Base-by-base conservation (phyloP, 2,113 vertebrate genomes). In the Saccopteryx bilineata region DNA sequence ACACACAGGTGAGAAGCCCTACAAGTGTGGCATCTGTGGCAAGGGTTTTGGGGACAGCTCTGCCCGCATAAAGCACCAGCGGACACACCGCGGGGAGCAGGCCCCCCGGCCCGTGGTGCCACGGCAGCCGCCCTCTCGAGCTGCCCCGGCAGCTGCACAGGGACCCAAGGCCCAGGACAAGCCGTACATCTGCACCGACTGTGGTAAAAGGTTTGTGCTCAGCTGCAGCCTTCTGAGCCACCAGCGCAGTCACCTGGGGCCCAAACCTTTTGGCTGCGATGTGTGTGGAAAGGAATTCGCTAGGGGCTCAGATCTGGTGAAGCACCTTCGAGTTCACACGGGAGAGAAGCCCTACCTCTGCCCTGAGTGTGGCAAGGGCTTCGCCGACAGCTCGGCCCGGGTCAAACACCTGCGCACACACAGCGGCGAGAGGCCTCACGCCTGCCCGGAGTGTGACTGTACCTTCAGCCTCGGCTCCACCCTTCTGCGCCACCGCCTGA, bases 331-430 rank as follows among this genome's bases (percentile, higher is more conserved):
- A 15, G 97, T 97, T 2, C 97, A 98, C 87, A 98, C 97, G 0
- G 97, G 97, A 1, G 97, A 98, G 94, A 98, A 98, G 74, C 97
- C 97, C 83, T 98, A 98, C 83, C 94, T 98, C 4, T 98, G 97
- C 71, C 97, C 97, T 0, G 97, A 98, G 91, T 98, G 97, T 54
- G 97, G 97, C 89, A 98, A 98, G 98, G 98, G 98, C 71, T 99
- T 99, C 3, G 99, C 99, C 6, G 99, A 99, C 95, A 98, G 98
- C 74, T 99, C 98, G 5, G 99, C 99, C 96, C 97, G 99, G 11
- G 98, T 98, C 90, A 99, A 99, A 96, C 99, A 99, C 93, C 94
- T 99, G 48, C 98, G 98, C 5, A 99, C 98, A 0, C 99, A 99
- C 96, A 98, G 97, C 0, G 99, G 99, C 0, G 98, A 99, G 82